A percentile compares a stretch with the other conserved stretches of the same genome.
Evolutionary conservation across 2,888 invertebrate species (phyloP).

Genomic region (Graphium colonna): DNA sequence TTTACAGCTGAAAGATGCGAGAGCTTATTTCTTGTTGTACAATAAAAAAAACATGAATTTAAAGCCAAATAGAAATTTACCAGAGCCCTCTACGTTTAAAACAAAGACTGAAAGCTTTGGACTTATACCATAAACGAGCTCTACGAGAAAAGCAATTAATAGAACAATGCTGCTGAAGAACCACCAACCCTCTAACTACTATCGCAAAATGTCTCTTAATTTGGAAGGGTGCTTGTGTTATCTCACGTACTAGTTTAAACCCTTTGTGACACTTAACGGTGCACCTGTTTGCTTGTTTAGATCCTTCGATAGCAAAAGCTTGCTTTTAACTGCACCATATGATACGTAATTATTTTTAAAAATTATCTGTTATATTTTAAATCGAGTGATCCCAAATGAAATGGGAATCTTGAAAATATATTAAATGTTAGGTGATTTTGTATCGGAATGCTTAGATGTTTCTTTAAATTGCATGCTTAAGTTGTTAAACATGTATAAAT

Average conservation of each 20-base stretch:
- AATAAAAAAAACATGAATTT: no score
- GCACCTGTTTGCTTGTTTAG: background rate
- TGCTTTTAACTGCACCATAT: background rate
- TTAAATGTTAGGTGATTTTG: background rate
- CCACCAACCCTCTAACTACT: slow-evolving; percentile 42
- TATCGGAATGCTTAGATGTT: background rate
- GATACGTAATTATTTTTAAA: background rate
- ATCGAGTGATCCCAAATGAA: background rate
- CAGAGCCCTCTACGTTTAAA: no score
- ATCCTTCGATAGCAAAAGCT: background rate
- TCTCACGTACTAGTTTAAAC: slow-evolving; percentile 26
- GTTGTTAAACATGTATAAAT: no score
- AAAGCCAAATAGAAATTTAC: no score
- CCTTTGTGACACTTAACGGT: slow-evolving; percentile 5
- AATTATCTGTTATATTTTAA: background rate
- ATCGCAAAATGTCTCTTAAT: slow-evolving; percentile 40
- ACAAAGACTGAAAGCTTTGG: no score
- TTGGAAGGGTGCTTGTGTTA: slow-evolving; percentile 27
- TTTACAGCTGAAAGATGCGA: no score
- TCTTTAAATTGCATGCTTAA: no score
- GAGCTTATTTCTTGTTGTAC: no score
- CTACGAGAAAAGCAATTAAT: no score
- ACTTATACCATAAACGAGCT: no score
- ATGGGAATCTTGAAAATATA: background rate
- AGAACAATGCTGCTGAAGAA: slow-evolving; percentile 39